These are phyloP conservation scores for Temnothorax longispinosus DNA, from an alignment of 1,140 invertebrate species.

Conservation along the genomic window DNA sequence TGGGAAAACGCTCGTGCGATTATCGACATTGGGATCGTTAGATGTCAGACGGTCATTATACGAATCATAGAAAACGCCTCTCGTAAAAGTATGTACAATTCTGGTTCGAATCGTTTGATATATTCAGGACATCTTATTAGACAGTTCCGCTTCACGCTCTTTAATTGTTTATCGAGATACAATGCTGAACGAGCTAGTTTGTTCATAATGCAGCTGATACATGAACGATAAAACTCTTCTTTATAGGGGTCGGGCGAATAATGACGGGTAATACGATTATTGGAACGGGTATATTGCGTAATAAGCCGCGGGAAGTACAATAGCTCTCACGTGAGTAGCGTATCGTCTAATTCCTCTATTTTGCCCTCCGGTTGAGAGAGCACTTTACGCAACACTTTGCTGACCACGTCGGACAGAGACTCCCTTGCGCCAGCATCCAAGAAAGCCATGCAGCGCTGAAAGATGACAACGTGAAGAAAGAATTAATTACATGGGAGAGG, in stretches of 20 bases:
- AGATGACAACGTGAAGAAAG: conserved; percentile 46
- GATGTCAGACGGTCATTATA: conserved; percentile 25
- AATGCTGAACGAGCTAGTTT: conserved; percentile 63
- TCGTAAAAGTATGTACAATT: conserved; percentile 52
- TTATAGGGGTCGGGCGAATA: conserved; percentile 61
- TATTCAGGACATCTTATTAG: conserved; percentile 65
- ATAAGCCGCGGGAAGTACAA: conserved; percentile 74
- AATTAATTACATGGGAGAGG: neutral
- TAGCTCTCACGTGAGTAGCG: conserved; percentile 91
- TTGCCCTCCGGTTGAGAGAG: conserved; percentile 91
- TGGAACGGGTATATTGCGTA: conserved; percentile 63
- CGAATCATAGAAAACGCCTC: conserved; percentile 40
- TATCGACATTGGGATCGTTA: neutral
- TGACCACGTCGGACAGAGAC: conserved; percentile 94
- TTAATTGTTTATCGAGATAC: conserved; percentile 74
- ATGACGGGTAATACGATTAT: conserved; percentile 56
- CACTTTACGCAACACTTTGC: conserved; percentile 92
- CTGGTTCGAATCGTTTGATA: conserved; percentile 38
- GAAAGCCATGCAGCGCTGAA: conserved; percentile 90
- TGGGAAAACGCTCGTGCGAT: neutral
- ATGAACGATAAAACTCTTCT: conserved; percentile 57
- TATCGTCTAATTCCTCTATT: conserved; percentile 96
- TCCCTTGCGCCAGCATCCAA: conserved; percentile 95
- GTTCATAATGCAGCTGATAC: conserved; percentile 65
- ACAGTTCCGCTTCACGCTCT: conserved; percentile 62